Evolutionary conservation across 2,888 invertebrate genomes (phyloP).

Genomic region (Sympetrum striolatum): DNA sequence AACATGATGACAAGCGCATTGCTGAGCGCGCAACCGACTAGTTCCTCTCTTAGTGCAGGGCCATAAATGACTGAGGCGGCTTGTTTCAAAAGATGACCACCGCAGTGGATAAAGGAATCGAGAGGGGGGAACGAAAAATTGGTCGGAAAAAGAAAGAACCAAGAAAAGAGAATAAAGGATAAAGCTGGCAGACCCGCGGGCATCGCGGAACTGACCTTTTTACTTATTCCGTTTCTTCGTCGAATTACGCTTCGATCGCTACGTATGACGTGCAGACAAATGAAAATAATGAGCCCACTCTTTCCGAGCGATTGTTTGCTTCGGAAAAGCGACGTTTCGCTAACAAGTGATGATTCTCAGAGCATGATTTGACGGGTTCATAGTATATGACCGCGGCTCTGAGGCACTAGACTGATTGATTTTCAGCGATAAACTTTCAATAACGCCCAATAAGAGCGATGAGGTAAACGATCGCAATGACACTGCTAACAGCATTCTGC

Average conservation of each 20-base stretch:
- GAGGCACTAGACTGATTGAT: neutral
- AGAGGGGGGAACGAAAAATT: neutral
- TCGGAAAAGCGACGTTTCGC: neutral
- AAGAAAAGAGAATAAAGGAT: too few relatives aligned
- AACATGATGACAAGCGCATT: constrained; percentile 3
- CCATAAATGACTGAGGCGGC: constrained; percentile 32
- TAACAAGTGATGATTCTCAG: neutral
- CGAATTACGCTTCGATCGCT: neutral
- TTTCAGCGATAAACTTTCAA: neutral
- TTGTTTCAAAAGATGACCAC: neutral
- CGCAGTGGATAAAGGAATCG: neutral
- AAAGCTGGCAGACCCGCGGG: neutral
- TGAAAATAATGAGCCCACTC: neutral
- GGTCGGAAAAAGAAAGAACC: neutral
- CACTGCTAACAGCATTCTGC: neutral
- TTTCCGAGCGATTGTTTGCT: neutral
- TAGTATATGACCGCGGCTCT: neutral
- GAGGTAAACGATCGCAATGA: neutral
- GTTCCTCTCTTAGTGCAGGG: neutral
- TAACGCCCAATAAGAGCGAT: neutral
- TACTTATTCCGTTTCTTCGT: neutral
- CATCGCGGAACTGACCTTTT: neutral
- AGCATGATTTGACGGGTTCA: neutral
- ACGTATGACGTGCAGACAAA: neutral
- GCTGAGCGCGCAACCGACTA: constrained; percentile 1